phyloP scores from a whole-genome alignment of 2,113 vertebrate species.

The Hypocryptadius cinnamomeus region DNA sequence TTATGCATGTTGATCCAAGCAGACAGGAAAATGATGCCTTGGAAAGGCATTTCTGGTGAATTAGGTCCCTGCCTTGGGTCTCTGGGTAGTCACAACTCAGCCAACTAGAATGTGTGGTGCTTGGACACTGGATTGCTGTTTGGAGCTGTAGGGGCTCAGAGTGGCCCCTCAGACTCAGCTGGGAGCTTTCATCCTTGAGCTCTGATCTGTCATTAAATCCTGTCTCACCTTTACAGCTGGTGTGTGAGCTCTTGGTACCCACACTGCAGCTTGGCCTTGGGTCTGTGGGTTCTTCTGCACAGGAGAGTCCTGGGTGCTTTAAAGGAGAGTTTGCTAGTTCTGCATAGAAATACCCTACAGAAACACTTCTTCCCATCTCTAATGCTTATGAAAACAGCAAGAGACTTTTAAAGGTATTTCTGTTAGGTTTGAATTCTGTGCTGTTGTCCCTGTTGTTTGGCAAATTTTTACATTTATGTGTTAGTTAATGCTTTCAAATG shows the following conservation, averaged over 20 bases:
- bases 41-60: background rate
- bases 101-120: background rate
- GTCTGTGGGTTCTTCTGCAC: background rate
- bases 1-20: background rate
- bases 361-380: background rate
- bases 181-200: background rate
- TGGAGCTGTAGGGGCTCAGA: background rate
- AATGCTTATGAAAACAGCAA: background rate
- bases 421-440: background rate
- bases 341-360: background rate
- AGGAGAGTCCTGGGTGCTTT: background rate
- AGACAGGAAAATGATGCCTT: background rate
- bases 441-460: background rate
- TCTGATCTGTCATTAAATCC: background rate
- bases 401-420: background rate
- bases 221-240: background rate
- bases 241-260: background rate
- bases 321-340: background rate
- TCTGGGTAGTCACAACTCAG: background rate
- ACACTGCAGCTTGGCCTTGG: background rate
- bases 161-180: background rate
- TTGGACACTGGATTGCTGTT: background rate
- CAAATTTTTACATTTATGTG: background rate
- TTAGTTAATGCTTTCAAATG: background rate
- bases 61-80: background rate